Conservation (phyloP, 2,797 vertebrate genomes). For the Sorex maritimensis region DNA sequence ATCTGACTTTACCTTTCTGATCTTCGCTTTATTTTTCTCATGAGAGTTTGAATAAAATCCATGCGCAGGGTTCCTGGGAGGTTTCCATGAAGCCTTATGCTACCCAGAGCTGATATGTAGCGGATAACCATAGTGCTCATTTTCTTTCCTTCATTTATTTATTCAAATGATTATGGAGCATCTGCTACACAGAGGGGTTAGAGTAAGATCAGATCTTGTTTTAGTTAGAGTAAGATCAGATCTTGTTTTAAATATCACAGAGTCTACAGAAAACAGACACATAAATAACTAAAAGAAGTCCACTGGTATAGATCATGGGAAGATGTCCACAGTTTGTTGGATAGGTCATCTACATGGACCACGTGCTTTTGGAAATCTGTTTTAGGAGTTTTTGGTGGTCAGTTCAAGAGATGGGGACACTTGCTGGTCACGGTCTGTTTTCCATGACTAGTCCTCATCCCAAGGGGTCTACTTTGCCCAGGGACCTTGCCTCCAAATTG, state of each 20-base stretch:
- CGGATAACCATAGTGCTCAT: background rate
- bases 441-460: background rate
- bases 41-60: background rate
- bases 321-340: background rate
- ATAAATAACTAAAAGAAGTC: constrained; percentile 12
- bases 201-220: background rate
- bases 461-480: background rate
- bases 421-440: background rate
- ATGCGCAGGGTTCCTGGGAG: no score
- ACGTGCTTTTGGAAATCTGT: background rate
- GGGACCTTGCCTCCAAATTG: background rate
- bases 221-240: constrained; percentile 2
- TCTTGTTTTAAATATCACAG: constrained; percentile 23
- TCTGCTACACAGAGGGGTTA: background rate
- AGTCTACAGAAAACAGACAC: background rate
- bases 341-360: background rate
- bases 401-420: background rate
- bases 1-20: background rate
- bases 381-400: background rate
- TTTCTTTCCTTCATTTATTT: constrained; percentile 21
- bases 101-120: background rate
- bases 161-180: constrained; percentile 20
- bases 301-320: background rate
- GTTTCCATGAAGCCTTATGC: background rate
- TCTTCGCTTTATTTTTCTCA: background rate